Evolutionary conservation across 2,888 invertebrate species (phyloP).

Genomic region (Coronaproctus castanopsis): DNA sequence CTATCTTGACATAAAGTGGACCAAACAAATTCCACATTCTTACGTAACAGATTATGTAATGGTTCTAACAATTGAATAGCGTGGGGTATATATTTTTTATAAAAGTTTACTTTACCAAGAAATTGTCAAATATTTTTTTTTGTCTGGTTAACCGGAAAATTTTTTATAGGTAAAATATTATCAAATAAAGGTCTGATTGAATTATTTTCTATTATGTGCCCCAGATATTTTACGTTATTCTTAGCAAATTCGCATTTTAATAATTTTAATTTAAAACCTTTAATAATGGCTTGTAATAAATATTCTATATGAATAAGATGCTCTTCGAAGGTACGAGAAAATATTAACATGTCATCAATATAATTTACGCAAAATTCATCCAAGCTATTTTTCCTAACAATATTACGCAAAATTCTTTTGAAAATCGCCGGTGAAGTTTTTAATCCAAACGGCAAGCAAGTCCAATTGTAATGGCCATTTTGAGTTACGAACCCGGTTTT

Average conservation of each 20-base stretch:
- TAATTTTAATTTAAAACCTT: slow-evolving; percentile 5
- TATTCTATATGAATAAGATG: not conserved
- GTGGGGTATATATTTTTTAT: slow-evolving; percentile 10
- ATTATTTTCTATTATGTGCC: slow-evolving; percentile 10
- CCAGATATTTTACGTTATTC: slow-evolving; percentile 5
- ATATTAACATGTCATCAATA: slow-evolving; percentile 10
- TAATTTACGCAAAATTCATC: slow-evolving; percentile 8
- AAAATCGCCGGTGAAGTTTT: slow-evolving; percentile 13
- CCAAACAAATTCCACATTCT: slow-evolving; percentile 16
- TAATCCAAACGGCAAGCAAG: slow-evolving; percentile 11
- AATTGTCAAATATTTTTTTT: slow-evolving; percentile 10
- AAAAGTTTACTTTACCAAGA: slow-evolving; percentile 14
- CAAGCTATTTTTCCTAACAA: slow-evolving; percentile 11
- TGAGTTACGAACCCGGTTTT: slow-evolving; percentile 12
- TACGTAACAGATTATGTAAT: slow-evolving; percentile 12
- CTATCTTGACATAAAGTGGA: slow-evolving; percentile 15
- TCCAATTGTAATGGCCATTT: slow-evolving; percentile 10
- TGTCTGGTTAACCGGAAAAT: slow-evolving; percentile 8
- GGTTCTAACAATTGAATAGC: not conserved
- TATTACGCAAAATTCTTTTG: slow-evolving; percentile 11
- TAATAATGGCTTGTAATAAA: not conserved
- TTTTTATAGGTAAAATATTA: slow-evolving; percentile 6
- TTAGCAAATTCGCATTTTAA: slow-evolving; percentile 3
- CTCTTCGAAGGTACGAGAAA: slow-evolving; percentile 1
- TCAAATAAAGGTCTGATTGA: slow-evolving; percentile 8